Base-by-base conservation (phyloP, 2,113 vertebrate species). In the Heterotis niloticus region DNA sequence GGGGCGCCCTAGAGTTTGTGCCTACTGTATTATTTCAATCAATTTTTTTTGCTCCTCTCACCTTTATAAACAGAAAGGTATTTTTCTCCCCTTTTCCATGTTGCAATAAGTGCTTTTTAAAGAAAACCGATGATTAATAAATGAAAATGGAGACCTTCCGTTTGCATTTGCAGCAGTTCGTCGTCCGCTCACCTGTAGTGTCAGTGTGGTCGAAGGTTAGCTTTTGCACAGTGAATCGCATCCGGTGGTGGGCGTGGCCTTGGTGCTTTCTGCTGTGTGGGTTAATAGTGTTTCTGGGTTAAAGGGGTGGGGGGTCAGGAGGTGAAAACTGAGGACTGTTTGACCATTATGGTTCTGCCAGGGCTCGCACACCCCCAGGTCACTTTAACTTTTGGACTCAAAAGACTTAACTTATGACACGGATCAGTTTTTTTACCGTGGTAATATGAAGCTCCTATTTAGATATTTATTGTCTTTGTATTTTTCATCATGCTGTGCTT, bases 41-140 rank as follows among this genome's bases (percentile, higher is more conserved):
- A 66, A 60, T 60, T 28, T 68, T 78, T 29, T 26, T 11, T 18
- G 59, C 20, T 62, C 20, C 51, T 18, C 34, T 52, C 9, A 23
- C 29, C 5, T 16, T 24, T n/a, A 23, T 13, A 20, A 23, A 70
- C 28, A 62, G 62, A 11, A 59, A 59, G 56, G 59, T 77, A 34
- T 64, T 56, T 17, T 68, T 66, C 68, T 1, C 72, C 59, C 20
- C 23, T 4, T 56, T 78, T 81, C 87, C 78, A 86, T 87, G 85
- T 86, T 88, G 88, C 87, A 88, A 81, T 85, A 84, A 82, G 80
- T 83, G 85, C 85, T 87, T 88, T 89, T 84, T 81, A 82, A 80
- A 82, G 85, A 79, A 79, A 62, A 86, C 18, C 34, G 10, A 64
- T 51, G 17, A 76, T 3, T 2, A 44, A 44, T 7, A 44, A 44